These are phyloP conservation scores for Sarotherodon lohbergeri DNA, from an alignment of 2,113 vertebrate genomes.

Conservation along the genomic window DNA sequence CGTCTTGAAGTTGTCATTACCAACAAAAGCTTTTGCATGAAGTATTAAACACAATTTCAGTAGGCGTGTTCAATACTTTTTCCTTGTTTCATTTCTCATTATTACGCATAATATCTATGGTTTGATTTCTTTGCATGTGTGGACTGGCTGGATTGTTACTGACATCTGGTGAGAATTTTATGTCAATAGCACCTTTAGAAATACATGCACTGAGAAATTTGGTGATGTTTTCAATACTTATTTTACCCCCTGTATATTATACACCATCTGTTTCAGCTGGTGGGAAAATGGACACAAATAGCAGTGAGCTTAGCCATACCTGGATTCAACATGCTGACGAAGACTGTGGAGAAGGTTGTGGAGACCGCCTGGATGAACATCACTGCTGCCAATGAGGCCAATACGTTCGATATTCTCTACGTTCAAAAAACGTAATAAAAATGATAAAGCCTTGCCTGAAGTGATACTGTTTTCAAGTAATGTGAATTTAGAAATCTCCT, in stretches of 20 bases:
- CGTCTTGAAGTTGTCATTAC: too few species aligned
- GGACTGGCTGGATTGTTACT: neutral
- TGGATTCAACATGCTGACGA: fast-evolving
- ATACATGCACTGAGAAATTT: neutral
- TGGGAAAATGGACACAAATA: constrained; percentile 33
- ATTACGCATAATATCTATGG: neutral
- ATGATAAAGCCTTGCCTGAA: neutral
- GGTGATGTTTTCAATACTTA: neutral
- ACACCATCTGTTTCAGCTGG: constrained; percentile 10
- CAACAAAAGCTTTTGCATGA: too few species aligned
- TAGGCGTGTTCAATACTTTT: too few species aligned
- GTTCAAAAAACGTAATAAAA: neutral
- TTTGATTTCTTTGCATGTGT: neutral
- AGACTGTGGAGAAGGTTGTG: neutral
- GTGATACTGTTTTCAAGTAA: neutral
- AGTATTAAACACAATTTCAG: too few species aligned
- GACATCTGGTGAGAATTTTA: neutral
- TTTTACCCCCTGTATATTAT: neutral
- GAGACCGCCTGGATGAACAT: neutral
- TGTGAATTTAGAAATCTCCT: neutral
- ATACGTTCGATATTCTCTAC: neutral
- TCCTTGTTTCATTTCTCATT: neutral
- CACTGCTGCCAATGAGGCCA: neutral
- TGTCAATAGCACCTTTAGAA: neutral
- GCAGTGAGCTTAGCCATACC: neutral